Evolutionary conservation across 2,113 vertebrate species (phyloP).

Genomic region (Vicugna pacos): DNA sequence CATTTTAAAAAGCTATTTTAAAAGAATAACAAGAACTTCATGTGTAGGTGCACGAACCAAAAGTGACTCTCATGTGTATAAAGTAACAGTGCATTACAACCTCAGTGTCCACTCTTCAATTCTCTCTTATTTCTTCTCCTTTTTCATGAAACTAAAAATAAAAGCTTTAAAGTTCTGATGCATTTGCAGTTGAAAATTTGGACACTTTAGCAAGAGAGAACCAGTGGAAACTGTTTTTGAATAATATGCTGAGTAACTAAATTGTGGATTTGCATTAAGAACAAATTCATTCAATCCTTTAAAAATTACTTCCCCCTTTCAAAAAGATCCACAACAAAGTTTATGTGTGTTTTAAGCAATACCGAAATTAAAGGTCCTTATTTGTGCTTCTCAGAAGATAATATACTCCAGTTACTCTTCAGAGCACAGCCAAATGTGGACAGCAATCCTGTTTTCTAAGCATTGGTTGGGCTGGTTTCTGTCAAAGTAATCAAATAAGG

Average conservation of each 20-base stretch:
- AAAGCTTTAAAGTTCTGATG: not conserved
- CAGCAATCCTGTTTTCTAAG: not conserved
- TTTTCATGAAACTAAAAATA: not conserved
- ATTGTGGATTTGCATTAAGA: not conserved
- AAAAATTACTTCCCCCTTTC: conserved; percentile 6
- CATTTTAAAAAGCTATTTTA: not conserved
- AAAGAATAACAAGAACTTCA: not conserved
- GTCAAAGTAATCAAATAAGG: conserved; percentile 61
- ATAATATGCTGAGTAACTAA: not conserved
- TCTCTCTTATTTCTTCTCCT: not conserved
- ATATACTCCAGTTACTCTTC: not conserved
- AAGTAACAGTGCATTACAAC: not conserved
- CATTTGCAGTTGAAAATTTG: not conserved
- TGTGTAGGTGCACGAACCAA: not conserved
- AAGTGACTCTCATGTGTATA: not conserved
- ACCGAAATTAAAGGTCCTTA: not conserved
- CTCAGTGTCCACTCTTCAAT: not conserved
- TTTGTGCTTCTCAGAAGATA: not conserved
- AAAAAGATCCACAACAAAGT: not conserved
- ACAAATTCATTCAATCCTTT: not conserved
- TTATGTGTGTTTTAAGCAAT: not conserved
- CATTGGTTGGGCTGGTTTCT: conserved; percentile 54
- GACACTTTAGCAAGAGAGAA: not conserved
- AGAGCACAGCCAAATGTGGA: not conserved
- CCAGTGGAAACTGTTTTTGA: not conserved